Percentiles rank a stretch among this genome's conserved stretches.
These are phyloP conservation scores for Lordiphosa collinella DNA, from an alignment of 1,140 invertebrate species.

Conservation along the genomic window DNA sequence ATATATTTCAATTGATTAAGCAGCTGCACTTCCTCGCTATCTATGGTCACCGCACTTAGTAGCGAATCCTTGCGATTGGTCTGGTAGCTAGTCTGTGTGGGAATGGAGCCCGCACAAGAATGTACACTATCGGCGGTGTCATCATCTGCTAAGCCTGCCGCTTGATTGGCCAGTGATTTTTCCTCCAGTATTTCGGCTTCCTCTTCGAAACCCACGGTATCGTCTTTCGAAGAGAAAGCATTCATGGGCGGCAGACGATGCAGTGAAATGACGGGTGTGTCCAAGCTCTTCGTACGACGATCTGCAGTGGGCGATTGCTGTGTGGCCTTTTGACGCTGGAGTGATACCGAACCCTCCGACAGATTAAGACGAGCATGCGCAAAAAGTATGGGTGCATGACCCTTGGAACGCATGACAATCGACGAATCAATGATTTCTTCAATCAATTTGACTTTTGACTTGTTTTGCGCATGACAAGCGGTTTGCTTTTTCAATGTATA, in stretches of 20 bases:
- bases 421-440: constrained; percentile 79
- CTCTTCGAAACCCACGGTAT: constrained; percentile 87
- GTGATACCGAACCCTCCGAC: constrained; percentile 88
- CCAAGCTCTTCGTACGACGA: constrained; percentile 89
- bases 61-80: constrained; percentile 49
- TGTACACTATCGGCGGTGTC: constrained; percentile 71
- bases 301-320: constrained; percentile 86
- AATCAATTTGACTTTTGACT: constrained; percentile 74
- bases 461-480: constrained; percentile 30
- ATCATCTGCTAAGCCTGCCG: constrained; percentile 40
- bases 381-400: constrained; percentile 88
- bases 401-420: constrained; percentile 81
- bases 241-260: constrained; percentile 89
- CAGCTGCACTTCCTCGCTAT: constrained; percentile 81
- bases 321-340: constrained; percentile 86
- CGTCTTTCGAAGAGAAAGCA: constrained; percentile 92
- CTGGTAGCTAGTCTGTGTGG: constrained; percentile 59
- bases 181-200: constrained; percentile 84
- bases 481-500: constrained; percentile 77
- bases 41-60: constrained; percentile 80
- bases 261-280: constrained; percentile 89
- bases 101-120: constrained; percentile 75
- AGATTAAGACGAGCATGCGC: constrained; percentile 88
- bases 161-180: constrained; percentile 78
- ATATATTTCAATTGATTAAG: constrained; percentile 79